phyloP scores from a whole-genome alignment of 2,113 vertebrate species.

The Bufo bufo region DNA sequence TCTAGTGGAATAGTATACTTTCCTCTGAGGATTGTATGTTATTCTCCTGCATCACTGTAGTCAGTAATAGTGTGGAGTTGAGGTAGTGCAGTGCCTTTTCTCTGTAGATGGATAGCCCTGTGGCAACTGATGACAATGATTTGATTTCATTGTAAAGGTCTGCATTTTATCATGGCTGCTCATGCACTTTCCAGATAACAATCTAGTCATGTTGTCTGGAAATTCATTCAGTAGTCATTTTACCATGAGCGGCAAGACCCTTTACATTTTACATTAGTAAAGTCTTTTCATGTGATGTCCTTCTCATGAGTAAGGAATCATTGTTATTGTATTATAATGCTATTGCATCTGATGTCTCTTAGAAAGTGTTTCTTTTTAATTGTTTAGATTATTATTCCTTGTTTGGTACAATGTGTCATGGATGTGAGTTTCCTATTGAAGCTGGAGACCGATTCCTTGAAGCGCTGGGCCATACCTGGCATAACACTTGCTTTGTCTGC shows the following conservation, averaged over 20 bases:
- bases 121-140: neutral
- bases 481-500: slow-evolving; percentile 98
- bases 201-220: slow-evolving; percentile 10
- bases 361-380: neutral
- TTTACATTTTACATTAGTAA: neutral
- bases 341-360: neutral
- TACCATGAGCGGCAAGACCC: neutral
- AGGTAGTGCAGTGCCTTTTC: neutral
- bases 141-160: slow-evolving; percentile 7
- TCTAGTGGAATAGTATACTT: neutral
- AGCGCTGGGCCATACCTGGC: slow-evolving; percentile 92
- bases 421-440: slow-evolving; percentile 97
- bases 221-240: neutral
- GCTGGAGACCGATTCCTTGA: slow-evolving; percentile 96
- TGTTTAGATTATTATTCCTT: slow-evolving; percentile 88
- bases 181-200: neutral
- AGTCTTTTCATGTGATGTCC: neutral
- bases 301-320: neutral
- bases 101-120: neutral
- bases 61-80: neutral
- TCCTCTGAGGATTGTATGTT: neutral
- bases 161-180: slow-evolving; percentile 9
- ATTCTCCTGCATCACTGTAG: neutral
- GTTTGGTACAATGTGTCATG: slow-evolving; percentile 91
- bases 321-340: neutral